Evolutionary conservation across 2,888 invertebrate genomes (phyloP).

Genomic region (Octonoba sinensis): DNA sequence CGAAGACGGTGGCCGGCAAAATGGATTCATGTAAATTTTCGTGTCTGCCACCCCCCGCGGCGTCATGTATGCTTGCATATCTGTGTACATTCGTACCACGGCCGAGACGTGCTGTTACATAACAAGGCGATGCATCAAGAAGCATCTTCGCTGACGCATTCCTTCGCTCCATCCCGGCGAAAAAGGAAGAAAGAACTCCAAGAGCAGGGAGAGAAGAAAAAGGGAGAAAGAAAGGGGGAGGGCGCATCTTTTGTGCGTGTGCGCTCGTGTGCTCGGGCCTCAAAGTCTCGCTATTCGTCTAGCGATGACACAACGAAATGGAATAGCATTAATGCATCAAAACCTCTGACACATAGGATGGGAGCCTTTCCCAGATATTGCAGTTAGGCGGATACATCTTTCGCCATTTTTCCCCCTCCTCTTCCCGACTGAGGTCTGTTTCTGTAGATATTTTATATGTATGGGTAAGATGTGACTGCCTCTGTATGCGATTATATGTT

Average conservation of each 20-base stretch:
- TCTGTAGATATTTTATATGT: slow-evolving; percentile 47
- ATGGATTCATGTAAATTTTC: slow-evolving; percentile 61
- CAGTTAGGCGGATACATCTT: slow-evolving; percentile 35
- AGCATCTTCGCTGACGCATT: slow-evolving; percentile 8
- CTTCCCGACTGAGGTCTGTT: slow-evolving; percentile 7
- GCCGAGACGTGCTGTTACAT: slow-evolving; percentile 55
- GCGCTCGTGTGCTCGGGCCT: slow-evolving; percentile 22
- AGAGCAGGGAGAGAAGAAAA: not conserved
- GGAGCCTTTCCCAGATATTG: slow-evolving; percentile 51
- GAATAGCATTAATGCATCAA: slow-evolving; percentile 66
- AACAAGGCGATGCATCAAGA: slow-evolving; percentile 54
- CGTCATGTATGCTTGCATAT: slow-evolving; percentile 37
- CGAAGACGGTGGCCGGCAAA: slow-evolving; percentile 42
- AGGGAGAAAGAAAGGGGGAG: not conserved
- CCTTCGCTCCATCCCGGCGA: slow-evolving; percentile 23
- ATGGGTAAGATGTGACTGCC: slow-evolving; percentile 33
- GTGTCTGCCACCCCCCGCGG: slow-evolving; percentile 6
- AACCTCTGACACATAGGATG: slow-evolving; percentile 62
- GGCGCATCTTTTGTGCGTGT: slow-evolving; percentile 40
- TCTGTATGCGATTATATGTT: slow-evolving; percentile 14
- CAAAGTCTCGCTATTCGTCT: slow-evolving; percentile 54
- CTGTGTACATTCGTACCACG: slow-evolving; percentile 47
- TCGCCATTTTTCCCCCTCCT: slow-evolving; percentile 6
- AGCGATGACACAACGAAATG: slow-evolving; percentile 64
- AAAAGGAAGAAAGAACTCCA: slow-evolving; percentile 4